Evolutionary conservation across 1,140 invertebrate species (phyloP).

Genomic region (Theocolax elegans): DNA sequence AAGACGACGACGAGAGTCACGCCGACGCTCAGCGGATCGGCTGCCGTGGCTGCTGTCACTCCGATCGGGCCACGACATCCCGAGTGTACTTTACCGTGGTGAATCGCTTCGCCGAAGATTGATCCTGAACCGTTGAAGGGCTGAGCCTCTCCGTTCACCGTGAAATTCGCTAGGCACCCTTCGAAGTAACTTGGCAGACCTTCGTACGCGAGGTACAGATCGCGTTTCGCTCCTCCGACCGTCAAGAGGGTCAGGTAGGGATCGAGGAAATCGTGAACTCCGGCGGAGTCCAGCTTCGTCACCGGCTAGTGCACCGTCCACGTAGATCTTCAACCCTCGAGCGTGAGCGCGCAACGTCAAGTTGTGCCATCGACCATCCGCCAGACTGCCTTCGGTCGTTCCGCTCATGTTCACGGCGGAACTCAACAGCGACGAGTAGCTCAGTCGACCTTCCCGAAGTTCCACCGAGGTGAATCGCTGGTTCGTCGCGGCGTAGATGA

Average conservation of each 20-base stretch:
- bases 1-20: slow-evolving; percentile 94
- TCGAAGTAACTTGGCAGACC: slow-evolving; percentile 74
- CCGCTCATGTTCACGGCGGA: slow-evolving; percentile 85
- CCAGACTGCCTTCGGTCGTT: slow-evolving; percentile 68
- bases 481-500: slow-evolving; percentile 86
- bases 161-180: slow-evolving; percentile 91
- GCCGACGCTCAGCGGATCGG: slow-evolving; percentile 89
- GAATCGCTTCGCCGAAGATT: slow-evolving; percentile 77
- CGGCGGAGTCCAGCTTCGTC: slow-evolving; percentile 85
- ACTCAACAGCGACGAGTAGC: slow-evolving; percentile 81
- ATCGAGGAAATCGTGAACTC: slow-evolving; percentile 91
- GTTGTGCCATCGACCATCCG: slow-evolving; percentile 89
- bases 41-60: slow-evolving; percentile 78
- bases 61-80: slow-evolving; percentile 79
- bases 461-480: slow-evolving; percentile 88
- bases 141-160: slow-evolving; percentile 88
- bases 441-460: slow-evolving; percentile 74
- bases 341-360: slow-evolving; percentile 77
- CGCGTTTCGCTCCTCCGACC: slow-evolving; percentile 76
- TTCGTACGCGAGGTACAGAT: slow-evolving; percentile 67
- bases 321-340: slow-evolving; percentile 75
- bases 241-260: slow-evolving; percentile 85
- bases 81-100: slow-evolving; percentile 75
- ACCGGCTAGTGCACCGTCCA: slow-evolving; percentile 78
- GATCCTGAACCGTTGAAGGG: slow-evolving; percentile 88